Evolutionary conservation across 1,140 invertebrate genomes (phyloP).

Genomic region (Atta cephalotes): DNA sequence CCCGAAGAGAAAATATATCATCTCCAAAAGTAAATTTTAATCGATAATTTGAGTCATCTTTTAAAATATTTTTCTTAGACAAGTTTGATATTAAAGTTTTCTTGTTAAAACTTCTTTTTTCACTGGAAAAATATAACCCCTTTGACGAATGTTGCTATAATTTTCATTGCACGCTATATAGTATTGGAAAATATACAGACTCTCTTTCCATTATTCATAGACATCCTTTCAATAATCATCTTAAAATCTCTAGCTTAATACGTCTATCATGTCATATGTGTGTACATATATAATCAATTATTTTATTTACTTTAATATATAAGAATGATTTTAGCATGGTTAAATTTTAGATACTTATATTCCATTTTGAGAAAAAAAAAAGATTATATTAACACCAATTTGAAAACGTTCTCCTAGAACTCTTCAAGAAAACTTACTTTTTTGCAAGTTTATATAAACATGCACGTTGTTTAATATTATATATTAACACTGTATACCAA

Average conservation of each 20-base stretch:
- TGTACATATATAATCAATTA: constrained; percentile 24
- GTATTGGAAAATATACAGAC: constrained; percentile 43
- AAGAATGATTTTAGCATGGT: constrained; percentile 23
- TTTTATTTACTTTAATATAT: constrained; percentile 58
- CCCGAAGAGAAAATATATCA: not conserved
- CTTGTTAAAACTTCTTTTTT: not conserved
- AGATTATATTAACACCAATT: not conserved
- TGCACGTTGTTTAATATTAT: not conserved
- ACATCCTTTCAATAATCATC: constrained; percentile 20
- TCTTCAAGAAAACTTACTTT: no score
- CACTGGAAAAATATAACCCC: constrained; percentile 4
- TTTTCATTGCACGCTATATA: constrained; percentile 39
- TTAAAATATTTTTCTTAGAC: not conserved
- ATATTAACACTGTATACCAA: not conserved
- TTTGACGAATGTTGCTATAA: constrained; percentile 26
- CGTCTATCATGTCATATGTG: constrained; percentile 22
- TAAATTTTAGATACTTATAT: constrained; percentile 6
- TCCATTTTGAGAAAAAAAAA: not conserved
- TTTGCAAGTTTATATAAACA: not conserved
- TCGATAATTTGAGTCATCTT: not conserved
- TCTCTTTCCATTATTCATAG: constrained; percentile 28
- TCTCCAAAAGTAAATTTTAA: not conserved
- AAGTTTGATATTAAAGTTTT: constrained; percentile 10
- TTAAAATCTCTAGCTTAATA: constrained; percentile 39
- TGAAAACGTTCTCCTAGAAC: not conserved